Percentiles rank a stretch among this genome's conserved stretches.
Conservation (phyloP, 2,888 invertebrate species). For the Hermodice carunculata region DNA sequence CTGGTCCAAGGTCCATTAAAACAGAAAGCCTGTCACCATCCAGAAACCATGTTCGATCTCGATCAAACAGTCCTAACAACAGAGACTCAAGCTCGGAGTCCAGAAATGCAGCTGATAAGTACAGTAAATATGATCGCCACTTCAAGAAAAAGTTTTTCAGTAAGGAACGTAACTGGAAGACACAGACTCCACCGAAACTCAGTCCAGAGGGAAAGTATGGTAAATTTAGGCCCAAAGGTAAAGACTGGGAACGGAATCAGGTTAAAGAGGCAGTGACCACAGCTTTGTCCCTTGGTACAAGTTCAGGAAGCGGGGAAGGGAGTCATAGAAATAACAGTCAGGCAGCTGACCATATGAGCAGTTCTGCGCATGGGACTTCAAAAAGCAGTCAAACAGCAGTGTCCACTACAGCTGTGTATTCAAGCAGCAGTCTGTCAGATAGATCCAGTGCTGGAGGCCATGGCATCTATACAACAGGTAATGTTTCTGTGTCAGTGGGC, state of each 20-base stretch:
- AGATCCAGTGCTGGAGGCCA: neutral
- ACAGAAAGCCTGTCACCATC: constrained; percentile 1
- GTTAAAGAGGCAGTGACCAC: neutral
- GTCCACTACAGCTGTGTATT: neutral
- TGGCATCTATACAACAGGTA: constrained; percentile 10
- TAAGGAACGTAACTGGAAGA: constrained; percentile 19
- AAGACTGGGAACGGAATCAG: constrained; percentile 26
- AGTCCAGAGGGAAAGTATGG: constrained; percentile 1
- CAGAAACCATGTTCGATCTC: constrained; percentile 3
- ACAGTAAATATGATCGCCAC: constrained; percentile 38
- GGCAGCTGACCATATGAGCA: neutral
- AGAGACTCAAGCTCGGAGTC: neutral
- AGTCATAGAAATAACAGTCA: neutral
- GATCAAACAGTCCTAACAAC: constrained; percentile 17
- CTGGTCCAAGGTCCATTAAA: neutral
- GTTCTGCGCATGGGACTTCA: neutral
- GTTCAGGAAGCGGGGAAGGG: too few species aligned
- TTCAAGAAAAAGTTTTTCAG: constrained; percentile 45
- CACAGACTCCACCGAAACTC: constrained; percentile 14
- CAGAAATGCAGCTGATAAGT: constrained; percentile 19
- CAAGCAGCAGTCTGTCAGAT: too few species aligned
- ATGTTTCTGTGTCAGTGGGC: too few species aligned
- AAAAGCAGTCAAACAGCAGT: neutral
- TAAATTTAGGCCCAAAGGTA: constrained; percentile 31
- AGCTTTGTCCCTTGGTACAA: too few species aligned